phyloP scores from a whole-genome alignment of 2,113 vertebrate species.

The Riparia riparia region DNA sequence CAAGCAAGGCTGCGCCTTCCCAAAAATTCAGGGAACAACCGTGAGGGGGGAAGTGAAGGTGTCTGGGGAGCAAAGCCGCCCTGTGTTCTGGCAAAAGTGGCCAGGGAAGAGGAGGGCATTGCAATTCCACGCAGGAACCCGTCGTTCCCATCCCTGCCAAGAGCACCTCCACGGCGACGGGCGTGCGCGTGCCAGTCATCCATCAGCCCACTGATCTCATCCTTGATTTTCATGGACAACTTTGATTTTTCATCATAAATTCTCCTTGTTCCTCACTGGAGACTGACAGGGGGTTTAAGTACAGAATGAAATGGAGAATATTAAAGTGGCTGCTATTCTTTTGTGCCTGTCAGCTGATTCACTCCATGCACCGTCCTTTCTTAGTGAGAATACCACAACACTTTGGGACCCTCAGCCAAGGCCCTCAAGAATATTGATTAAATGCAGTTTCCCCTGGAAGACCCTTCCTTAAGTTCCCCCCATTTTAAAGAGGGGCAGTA shows the following conservation, averaged over 20 bases:
- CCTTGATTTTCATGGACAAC: slow-evolving; percentile 24
- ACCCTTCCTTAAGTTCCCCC: not conserved
- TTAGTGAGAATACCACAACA: not conserved
- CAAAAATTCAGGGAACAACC: fast-evolving
- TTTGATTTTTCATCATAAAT: slow-evolving; percentile 49
- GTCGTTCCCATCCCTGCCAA: not conserved
- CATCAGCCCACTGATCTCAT: slow-evolving; percentile 16
- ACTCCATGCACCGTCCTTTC: not conserved
- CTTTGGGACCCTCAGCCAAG: not conserved
- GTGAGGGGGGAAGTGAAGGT: not conserved
- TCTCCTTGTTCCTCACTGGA: slow-evolving; percentile 37
- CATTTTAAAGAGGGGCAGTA: fast-evolving
- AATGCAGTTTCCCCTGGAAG: not conserved
- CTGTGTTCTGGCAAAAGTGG: not conserved
- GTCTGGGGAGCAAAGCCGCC: not conserved
- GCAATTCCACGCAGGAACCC: not conserved
- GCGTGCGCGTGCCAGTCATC: not conserved
- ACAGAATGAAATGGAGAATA: not conserved
- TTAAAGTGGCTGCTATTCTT: not conserved
- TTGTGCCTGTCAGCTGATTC: not conserved
- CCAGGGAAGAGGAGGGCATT: not conserved
- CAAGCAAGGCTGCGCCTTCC: not conserved
- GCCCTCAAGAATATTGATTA: not conserved
- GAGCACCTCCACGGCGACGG: not conserved
- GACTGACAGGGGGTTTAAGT: slow-evolving; percentile 10